Conservation (phyloP, 2,888 invertebrate genomes). For the Melanostoma mellinum region DNA sequence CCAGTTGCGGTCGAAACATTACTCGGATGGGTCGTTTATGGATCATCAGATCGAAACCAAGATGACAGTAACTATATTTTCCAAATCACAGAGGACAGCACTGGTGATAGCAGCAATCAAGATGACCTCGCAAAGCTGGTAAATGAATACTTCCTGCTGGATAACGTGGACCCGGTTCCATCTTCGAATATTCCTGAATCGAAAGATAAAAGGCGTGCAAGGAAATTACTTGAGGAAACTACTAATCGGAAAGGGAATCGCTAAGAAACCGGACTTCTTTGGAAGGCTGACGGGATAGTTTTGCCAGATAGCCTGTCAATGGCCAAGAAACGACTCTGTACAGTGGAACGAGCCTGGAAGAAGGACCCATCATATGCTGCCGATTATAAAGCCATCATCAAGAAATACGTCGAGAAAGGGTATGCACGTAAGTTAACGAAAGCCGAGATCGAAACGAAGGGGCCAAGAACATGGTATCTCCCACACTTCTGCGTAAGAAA, state of each 20-base stretch:
- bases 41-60: not conserved
- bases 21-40: conserved; percentile 18
- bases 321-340: not conserved
- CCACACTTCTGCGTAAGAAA: not conserved
- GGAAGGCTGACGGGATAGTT: not conserved
- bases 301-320: too few species aligned
- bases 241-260: not conserved
- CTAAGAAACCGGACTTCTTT: conserved; percentile 4
- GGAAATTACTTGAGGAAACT: not conserved
- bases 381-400: conserved; percentile 6
- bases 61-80: not conserved
- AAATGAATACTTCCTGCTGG: not conserved
- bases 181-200: not conserved
- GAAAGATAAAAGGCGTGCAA: not conserved
- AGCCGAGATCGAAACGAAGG: not conserved
- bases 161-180: not conserved
- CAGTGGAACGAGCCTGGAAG: not conserved
- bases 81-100: not conserved
- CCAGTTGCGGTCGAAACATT: not conserved
- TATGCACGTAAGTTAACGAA: not conserved
- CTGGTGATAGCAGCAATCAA: not conserved
- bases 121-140: not conserved
- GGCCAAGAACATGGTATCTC: not conserved
- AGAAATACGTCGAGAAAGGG: conserved; percentile 2
- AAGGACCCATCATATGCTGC: conserved; percentile 3